Base-by-base conservation (phyloP, 2,888 invertebrate species). In the Cephus spinipes region DNA sequence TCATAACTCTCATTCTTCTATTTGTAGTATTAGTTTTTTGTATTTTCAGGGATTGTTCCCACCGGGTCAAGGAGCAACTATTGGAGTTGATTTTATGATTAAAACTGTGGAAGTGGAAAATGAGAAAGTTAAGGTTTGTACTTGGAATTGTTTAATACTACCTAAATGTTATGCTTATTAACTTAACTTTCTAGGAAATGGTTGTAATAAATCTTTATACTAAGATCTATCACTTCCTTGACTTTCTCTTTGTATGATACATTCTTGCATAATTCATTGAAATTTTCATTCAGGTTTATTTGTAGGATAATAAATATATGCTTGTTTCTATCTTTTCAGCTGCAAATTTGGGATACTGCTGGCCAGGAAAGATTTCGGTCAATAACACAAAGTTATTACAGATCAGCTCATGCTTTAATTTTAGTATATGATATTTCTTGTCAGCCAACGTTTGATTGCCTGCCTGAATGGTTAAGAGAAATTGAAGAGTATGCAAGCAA, bases 321-420 rank as follows among this genome's bases (percentile, higher is more conserved):
- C 12, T 74, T 77, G n/a, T 32, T 78, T 77, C 68, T 31, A 55
- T 75, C 79, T 77, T 92, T 93, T 81, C 89, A 98, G 98, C 93
- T 99, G 79, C 99, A 99, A 95, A 99, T 99, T 90, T 99, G 99
- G 99, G 99, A 99, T 90, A 99, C 99, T 15, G 99, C 99, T 1
- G 99, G 99, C 0, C 99, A 99, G 92, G 99, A 99, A 92, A 93
- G 97, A 85, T 99, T 99, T 92, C 95, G 99, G 78, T 98, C 98
- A 4, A 99, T 99, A 85, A 99, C 99, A 1, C 99, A 99, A 92
- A 98, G 98, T 91, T 99, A 99, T 92, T 99, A 99, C 91, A 94
- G 98, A 86, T 98, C 98, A 81, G 99, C 99, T 1, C 98, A 99
- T 92, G 99, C 99, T 15, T 94, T 99, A 76, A 99, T 99, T 86